Percentiles rank a stretch among this genome's conserved stretches.
These are phyloP conservation scores for Drosophila falleni DNA, from an alignment of 2,888 invertebrate genomes.

Conservation along the genomic window DNA sequence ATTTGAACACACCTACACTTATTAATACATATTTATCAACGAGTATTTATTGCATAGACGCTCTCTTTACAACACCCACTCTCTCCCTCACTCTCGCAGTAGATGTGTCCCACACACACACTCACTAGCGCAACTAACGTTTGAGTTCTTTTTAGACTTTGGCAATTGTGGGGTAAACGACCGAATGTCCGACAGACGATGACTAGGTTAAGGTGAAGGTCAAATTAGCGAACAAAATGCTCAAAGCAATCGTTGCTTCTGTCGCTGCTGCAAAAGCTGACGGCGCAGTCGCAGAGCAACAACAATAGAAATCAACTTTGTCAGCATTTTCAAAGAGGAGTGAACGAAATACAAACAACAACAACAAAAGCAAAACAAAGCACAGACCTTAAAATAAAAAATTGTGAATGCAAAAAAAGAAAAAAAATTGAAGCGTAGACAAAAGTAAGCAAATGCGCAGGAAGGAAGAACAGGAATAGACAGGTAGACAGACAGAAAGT, in stretches of 20 bases:
- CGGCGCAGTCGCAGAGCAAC: slow-evolving; percentile 61
- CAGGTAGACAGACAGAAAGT: slow-evolving; percentile 30
- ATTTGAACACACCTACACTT: too few relatives aligned
- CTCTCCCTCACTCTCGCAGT: background rate
- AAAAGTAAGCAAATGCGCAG: slow-evolving; percentile 48
- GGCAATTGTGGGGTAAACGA: slow-evolving; percentile 83
- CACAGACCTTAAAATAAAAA: slow-evolving; percentile 27
- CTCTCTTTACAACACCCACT: background rate
- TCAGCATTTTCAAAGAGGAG: slow-evolving; percentile 57
- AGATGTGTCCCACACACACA: slow-evolving; percentile 9
- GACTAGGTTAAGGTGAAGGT: slow-evolving; percentile 86
- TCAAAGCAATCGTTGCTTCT: slow-evolving; percentile 41
- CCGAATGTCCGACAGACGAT: slow-evolving; percentile 85
- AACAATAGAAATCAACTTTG: slow-evolving; percentile 79
- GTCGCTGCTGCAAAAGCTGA: slow-evolving; percentile 37
- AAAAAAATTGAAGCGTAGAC: slow-evolving; percentile 59
- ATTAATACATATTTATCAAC: background rate
- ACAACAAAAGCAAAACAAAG: slow-evolving; percentile 16
- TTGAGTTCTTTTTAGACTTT: slow-evolving; percentile 66
- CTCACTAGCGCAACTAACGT: slow-evolving; percentile 26
- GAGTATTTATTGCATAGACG: background rate
- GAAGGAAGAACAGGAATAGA: slow-evolving; percentile 25
- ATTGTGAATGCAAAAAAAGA: slow-evolving; percentile 27
- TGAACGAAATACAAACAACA: slow-evolving; percentile 35
- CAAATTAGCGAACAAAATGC: slow-evolving; percentile 75